phyloP scores from a whole-genome alignment of 2,888 invertebrate genomes.

The Patella pellucida region DNA sequence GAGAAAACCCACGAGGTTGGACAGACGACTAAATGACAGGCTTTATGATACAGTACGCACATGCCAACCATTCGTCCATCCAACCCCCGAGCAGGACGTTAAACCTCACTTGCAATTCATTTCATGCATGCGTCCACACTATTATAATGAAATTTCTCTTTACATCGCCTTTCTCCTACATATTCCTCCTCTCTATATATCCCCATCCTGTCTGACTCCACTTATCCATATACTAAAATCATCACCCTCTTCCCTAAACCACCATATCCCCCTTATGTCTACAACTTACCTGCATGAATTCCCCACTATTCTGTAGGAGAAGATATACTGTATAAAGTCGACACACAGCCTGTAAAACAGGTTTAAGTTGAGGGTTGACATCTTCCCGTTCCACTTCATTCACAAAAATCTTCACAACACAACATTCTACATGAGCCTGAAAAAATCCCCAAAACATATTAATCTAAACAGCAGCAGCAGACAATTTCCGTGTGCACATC shows the following conservation, averaged over 20 bases:
- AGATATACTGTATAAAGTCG: constrained; percentile 85
- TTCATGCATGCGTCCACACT: no score
- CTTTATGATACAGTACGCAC: no score
- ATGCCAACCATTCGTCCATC: no score
- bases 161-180: no score
- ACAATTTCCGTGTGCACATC: no score
- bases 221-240: no score
- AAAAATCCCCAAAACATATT: constrained; percentile 32
- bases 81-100: no score
- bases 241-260: constrained; percentile 54
- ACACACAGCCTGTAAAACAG: constrained; percentile 80
- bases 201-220: constrained; percentile 50
- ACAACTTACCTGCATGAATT: constrained; percentile 81
- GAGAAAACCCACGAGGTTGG: no score
- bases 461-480: not conserved
- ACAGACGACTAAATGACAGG: no score
- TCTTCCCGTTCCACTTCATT: constrained; percentile 55
- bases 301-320: constrained; percentile 82
- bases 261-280: constrained; percentile 72
- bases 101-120: no score
- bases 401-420: constrained; percentile 81
- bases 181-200: not conserved
- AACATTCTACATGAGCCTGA: constrained; percentile 85
- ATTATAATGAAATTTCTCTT: no score
- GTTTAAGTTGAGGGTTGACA: constrained; percentile 77